Base-by-base conservation (phyloP, 1,140 invertebrate genomes). In the Hylyphantes graminicola region DNA sequence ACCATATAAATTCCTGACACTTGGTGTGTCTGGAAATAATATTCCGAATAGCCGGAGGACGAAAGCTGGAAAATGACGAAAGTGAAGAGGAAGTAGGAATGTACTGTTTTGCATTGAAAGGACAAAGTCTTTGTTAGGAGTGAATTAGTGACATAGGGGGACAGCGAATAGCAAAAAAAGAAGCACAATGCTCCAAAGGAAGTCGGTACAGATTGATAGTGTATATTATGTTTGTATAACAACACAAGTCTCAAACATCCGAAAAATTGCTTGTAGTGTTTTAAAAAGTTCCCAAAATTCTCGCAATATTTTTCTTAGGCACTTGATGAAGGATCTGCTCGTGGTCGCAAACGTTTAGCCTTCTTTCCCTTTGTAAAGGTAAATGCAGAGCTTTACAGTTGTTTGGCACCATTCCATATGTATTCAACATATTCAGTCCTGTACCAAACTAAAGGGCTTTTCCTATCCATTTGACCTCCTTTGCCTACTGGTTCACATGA, bases 221-320 rank as follows among this genome's bases (percentile, higher is more conserved):
- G 63, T 35, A 59, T 63, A 57, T 59, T 21, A 63, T 76, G 51
- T 51, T 50, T 63, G 48, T 63, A 76, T 76, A 76, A 53, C 35
- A 35, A 35, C 35, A 2, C 35, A 35, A 35, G 35, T 35, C 35
- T 50, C 61, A 77, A 15, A 67, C n/a, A 54, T 63, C 64, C 53
- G 19, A 70, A 80, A 78, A 80, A 80, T 80, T 80, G 77, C 77
- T 80, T 57, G 51, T 21, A 64, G 54, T 75, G 35, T 76, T 57
- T 70, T 80, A 80, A 80, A 80, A 80, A 70, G 76, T 67, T 67
- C 50, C 76, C 63, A 78, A 78, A 78, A 78, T 54, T 19, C 70
- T 80, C n/a, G 65, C 65, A 70, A 70, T 74, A 8, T 15, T 54
- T 74, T 50, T 8, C 21, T 53, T 80, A 80, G 77, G 77, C 77